Evolutionary conservation across 2,888 invertebrate genomes (phyloP), one percentile per base, ranked within the genome.

Genomic region (Drosophila pegasa): DNA sequence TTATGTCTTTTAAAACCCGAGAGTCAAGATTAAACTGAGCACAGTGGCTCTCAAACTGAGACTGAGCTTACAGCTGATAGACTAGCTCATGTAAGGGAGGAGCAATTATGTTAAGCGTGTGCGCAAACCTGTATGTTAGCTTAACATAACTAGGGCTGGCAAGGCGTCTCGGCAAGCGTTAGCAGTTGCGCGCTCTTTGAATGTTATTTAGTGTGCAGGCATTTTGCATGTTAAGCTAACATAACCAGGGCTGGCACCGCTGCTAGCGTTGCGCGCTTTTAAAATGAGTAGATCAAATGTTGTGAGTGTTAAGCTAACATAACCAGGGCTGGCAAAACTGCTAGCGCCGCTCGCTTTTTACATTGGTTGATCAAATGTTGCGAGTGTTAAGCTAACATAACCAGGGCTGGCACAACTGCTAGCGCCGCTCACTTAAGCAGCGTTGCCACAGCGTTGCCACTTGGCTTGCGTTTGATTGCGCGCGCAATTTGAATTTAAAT

Each of bases 41-140:
- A 47, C 35, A 58, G 8, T 58, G 27, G 1, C 38, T 0, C 9
- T 29, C 2, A 58, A 67, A 51, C 66, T 66, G 50, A n/a, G 10
- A 16, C n/a, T 25, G 5, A 25, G 4, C 1, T 22, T 3, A 9
- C 27, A 60, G 60, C 37, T 56, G 45, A 12, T 25, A 41, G 18
- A 8, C 16, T 29, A 18, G 10, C 12, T n/a, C 5, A 27, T 20
- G 20, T 6, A 9, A 27, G 8, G 16, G 55, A 7, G 54, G 54
- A 74, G 50, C 51, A 51, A 18, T 31, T 20, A n/a, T 73, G 57
- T 58, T 40, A 41, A 71, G 57, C 43, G 4, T 1, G 29, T 50
- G 41, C 40, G 31, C 25, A 47, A 45, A 40, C 43, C 54, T 18
- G 4, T 16, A 8, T 37, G 16, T 16, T 52, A 50, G 38, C 6